phyloP scores from a whole-genome alignment of 1,140 invertebrate species.

The Protaetia brevitarsis region DNA sequence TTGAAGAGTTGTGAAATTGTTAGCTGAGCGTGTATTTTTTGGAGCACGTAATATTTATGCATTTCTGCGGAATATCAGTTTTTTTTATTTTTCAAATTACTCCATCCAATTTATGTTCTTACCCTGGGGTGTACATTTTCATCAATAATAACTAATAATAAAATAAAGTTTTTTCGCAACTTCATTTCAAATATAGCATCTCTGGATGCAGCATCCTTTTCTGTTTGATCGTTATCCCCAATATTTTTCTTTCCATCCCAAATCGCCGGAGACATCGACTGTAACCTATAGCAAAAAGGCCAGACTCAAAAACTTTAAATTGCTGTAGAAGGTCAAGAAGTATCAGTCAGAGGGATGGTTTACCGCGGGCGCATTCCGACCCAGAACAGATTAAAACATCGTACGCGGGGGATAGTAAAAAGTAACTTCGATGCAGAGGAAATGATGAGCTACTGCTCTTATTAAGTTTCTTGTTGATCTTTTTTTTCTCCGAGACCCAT shows the following conservation, averaged over 20 bases:
- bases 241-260: not conserved
- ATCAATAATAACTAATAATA: too few species aligned
- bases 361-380: not conserved
- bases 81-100: too few species aligned
- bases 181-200: too few species aligned
- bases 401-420: constrained; percentile 3
- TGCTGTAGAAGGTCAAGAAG: not conserved
- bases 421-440: not conserved
- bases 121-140: too few species aligned
- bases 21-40: too few species aligned
- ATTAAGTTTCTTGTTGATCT: constrained; percentile 14
- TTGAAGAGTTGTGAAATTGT: too few species aligned
- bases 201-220: too few species aligned
- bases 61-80: too few species aligned
- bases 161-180: too few species aligned
- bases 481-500: not conserved
- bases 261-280: not conserved
- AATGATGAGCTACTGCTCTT: constrained; percentile 4
- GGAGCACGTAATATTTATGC: too few species aligned
- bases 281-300: not conserved
- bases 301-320: constrained; percentile 14
- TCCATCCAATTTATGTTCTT: too few species aligned
- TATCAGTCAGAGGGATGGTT: not conserved
- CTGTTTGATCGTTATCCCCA: not conserved
- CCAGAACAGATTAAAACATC: constrained; percentile 6